Base-by-base conservation (phyloP, 1,140 invertebrate genomes). In the Eueides isabella region DNA sequence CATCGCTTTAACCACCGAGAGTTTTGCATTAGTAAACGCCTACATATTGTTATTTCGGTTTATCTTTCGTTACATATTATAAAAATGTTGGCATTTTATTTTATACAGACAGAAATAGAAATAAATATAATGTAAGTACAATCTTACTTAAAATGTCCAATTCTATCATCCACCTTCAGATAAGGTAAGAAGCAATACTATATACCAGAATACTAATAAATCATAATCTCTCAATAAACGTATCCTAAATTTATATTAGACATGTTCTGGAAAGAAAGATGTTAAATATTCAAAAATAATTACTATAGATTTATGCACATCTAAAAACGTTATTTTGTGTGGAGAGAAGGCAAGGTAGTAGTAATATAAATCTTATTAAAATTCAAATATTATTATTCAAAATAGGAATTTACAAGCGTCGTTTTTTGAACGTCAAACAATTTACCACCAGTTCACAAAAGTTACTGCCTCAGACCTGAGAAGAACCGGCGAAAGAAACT, bases 1-100 rank as follows among this genome's bases (percentile, higher is more conserved):
- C 76, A 77, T 81, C 61, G 23, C 69, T 74, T 64, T 69, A 66
- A 44, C 66, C 63, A 28, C 55, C 67, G 41, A 35, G 11, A 41
- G 64, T 11, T 72, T 67, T 66, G 31, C 38, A 55, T 55, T 23
- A 55, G 31, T 66, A 30, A 66, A 72, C 35, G 38, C 61, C 35
- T 44, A 71, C 62, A 12, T 9, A 12, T 64, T 55, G 48, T 63
- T 71, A 67, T 67, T 67, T 67, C 19, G 4, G 65, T 55, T 29
- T n/a, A 48, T 30, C 41, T 55, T 55, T 23, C 19, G 19, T 55
- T 55, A 55, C 23, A 55, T 55, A 55, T 55, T 55, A 1, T 55
- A 55, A 55, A 55, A 55, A 55, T 26, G n/a, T 55, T 11, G 12
- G 23, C 7, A 12, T 11, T 55, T 55, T 55, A 55, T 55, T 23